phyloP scores from a whole-genome alignment of 1,140 invertebrate species.

The Euglossa dilemma region DNA sequence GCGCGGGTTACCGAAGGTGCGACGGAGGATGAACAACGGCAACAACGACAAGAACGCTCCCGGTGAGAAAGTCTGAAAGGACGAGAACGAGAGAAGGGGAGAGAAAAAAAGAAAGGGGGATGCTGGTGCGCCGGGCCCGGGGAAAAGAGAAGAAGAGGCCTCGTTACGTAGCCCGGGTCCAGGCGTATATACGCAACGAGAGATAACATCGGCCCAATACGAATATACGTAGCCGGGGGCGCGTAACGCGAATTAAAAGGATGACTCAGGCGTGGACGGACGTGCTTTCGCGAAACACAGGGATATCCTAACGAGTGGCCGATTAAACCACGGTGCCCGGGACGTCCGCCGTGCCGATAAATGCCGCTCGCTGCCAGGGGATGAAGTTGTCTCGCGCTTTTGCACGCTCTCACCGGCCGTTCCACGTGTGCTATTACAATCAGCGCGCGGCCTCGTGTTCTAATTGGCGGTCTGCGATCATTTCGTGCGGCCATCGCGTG shows the following conservation, averaged over 20 bases:
- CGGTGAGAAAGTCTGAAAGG: neutral
- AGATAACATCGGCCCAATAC: conserved; percentile 65
- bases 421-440: conserved; percentile 28
- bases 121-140: neutral
- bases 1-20: too few species aligned
- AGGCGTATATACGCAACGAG: conserved; percentile 42
- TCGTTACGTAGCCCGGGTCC: conserved; percentile 57
- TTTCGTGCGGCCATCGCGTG: conserved; percentile 30
- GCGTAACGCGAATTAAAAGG: conserved; percentile 54
- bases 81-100: too few species aligned
- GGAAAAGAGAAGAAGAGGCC: conserved; percentile 33
- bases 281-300: conserved; percentile 27
- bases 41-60: conserved; percentile 1
- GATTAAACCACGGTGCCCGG: too few species aligned
- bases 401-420: neutral
- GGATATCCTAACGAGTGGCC: conserved; percentile 45
- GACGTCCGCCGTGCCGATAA: conserved; percentile 18
- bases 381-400: conserved; percentile 32
- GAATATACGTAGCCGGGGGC: conserved; percentile 50
- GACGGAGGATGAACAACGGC: too few species aligned
- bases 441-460: conserved; percentile 7
- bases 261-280: conserved; percentile 37
- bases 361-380: conserved; percentile 8
- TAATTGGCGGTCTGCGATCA: conserved; percentile 40
- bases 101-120: too few species aligned